A percentile compares a stretch with the other conserved stretches of the same genome.
phyloP scores from a whole-genome alignment of 1,140 invertebrate species.

The Plutomurus gul region DNA sequence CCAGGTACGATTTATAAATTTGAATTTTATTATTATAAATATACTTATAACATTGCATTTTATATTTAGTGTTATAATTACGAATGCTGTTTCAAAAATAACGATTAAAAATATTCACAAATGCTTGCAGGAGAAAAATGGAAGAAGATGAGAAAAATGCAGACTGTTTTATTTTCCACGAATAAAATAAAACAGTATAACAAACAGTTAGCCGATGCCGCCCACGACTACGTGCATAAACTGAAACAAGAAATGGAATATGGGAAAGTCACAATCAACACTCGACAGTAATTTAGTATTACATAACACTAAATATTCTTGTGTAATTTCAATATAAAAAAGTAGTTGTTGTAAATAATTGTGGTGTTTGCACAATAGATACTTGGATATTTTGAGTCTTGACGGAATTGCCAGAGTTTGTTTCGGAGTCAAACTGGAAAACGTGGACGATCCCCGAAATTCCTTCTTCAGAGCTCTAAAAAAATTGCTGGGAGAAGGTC shows the following conservation, averaged over 20 bases:
- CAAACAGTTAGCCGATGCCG: not conserved
- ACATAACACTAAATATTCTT: not conserved
- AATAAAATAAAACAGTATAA: conserved; percentile 38
- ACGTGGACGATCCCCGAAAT: conserved; percentile 3
- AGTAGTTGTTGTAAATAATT: not conserved
- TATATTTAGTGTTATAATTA: not conserved
- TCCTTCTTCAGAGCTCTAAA: not conserved
- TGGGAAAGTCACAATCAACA: not conserved
- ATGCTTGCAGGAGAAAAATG: conserved; percentile 60
- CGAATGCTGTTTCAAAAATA: too few relatives aligned
- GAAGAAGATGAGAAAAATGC: conserved; percentile 16
- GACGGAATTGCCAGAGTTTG: conserved; percentile 40
- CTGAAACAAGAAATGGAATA: not conserved
- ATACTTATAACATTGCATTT: not conserved
- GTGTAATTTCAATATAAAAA: not conserved
- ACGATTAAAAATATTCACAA: too few relatives aligned
- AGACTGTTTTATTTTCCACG: conserved; percentile 31
- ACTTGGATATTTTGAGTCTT: not conserved
- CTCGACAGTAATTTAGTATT: conserved; percentile 2
- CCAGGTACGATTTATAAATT: conserved; percentile 30
- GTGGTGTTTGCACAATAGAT: too few relatives aligned
- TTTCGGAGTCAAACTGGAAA: conserved; percentile 31
- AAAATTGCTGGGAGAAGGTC: not conserved
- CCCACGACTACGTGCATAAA: not conserved
- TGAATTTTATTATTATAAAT: not conserved